Percentiles rank a stretch among this genome's conserved stretches.
These are phyloP conservation scores for Lipophrys pholis DNA, from an alignment of 2,113 vertebrate genomes.

Conservation along the genomic window DNA sequence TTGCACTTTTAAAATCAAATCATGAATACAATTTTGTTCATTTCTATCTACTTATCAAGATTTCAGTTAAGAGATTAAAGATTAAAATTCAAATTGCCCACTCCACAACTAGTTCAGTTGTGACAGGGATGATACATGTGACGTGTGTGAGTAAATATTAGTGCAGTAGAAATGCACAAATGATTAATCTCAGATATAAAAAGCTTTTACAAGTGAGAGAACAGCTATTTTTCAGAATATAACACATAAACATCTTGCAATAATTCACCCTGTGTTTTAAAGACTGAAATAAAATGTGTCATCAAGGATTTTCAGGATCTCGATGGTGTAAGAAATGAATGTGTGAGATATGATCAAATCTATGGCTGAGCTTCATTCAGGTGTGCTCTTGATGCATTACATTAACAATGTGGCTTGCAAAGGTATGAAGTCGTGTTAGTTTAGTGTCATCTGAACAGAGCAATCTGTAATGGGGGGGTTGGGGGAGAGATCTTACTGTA, in stretches of 20 bases:
- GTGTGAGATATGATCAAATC: not conserved
- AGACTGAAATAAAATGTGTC: not conserved
- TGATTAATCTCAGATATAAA: no score
- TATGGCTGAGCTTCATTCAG: not conserved
- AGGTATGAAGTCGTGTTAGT: not conserved
- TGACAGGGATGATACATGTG: no score
- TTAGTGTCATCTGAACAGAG: not conserved
- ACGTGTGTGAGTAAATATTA: no score
- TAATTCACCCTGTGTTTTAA: not conserved
- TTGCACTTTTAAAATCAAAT: not conserved
- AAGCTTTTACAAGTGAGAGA: no score
- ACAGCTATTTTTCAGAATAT: no score
- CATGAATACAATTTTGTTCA: no score
- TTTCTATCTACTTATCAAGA: no score
- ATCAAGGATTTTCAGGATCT: not conserved
- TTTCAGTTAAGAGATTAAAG: no score
- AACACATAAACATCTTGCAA: not conserved
- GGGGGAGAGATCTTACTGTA: constrained; percentile 12
- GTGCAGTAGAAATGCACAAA: no score
- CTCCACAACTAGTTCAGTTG: no score
- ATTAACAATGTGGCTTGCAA: not conserved
- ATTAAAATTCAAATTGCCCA: no score
- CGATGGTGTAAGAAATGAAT: not conserved
- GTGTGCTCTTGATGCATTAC: not conserved
- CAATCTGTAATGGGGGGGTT: constrained; percentile 16